Evolutionary conservation across 1,140 invertebrate genomes (phyloP).

Genomic region (Popillia japonica): DNA sequence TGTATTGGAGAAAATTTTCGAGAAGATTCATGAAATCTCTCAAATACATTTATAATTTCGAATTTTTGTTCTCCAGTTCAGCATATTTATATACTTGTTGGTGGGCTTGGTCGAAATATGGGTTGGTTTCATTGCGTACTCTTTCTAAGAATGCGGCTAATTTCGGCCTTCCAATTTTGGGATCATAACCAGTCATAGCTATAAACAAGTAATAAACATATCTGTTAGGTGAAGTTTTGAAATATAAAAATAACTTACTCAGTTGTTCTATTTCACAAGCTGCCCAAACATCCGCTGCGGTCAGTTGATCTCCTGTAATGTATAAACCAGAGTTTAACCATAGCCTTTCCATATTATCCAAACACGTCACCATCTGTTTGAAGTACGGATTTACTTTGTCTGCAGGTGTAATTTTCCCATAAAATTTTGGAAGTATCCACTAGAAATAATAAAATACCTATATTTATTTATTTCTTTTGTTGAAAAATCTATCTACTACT

Average conservation of each 20-base stretch:
- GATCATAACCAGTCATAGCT: conserved; percentile 72
- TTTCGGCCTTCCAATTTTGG: conserved; percentile 66
- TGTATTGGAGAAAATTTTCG: too few species aligned
- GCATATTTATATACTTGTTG: background rate
- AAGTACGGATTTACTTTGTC: conserved; percentile 62
- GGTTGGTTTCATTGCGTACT: conserved; percentile 67
- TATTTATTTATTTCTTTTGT: too few species aligned
- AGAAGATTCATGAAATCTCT: background rate
- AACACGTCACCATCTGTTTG: conserved; percentile 64
- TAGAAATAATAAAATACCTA: too few species aligned
- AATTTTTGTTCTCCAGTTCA: background rate
- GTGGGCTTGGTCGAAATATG: conserved; percentile 74
- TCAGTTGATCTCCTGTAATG: conserved; percentile 72
- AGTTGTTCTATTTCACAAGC: conserved; percentile 88
- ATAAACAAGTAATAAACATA: conserved; percentile 40
- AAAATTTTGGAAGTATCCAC: conserved; percentile 63
- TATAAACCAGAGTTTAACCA: conserved; percentile 71
- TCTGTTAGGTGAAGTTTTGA: too few species aligned
- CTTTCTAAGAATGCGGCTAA: conserved; percentile 71
- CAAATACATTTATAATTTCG: background rate
- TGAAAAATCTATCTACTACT: too few species aligned
- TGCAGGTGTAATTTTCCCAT: conserved; percentile 56
- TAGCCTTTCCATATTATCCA: conserved; percentile 69
- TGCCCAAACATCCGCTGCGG: conserved; percentile 81
- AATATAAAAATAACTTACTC: conserved; percentile 61